Percentiles rank a stretch among this genome's conserved stretches.
These are phyloP conservation scores for Leptopilina syphax DNA, from an alignment of 2,888 invertebrate species.

Conservation along the genomic window DNA sequence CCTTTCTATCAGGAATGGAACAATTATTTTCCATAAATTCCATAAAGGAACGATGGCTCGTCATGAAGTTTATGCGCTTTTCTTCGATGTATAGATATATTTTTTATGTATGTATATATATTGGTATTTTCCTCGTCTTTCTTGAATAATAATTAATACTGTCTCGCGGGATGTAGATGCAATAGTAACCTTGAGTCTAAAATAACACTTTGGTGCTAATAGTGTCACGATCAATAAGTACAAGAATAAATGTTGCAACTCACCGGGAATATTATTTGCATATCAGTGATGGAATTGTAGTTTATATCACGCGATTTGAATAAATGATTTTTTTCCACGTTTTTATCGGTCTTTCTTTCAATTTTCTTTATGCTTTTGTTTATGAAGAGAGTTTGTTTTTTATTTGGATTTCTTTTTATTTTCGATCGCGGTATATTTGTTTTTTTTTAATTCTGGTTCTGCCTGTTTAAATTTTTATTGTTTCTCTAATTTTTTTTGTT, in stretches of 20 bases:
- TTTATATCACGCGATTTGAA: no score
- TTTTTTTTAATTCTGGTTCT: no score
- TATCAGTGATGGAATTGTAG: no score
- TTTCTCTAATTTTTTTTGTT: no score
- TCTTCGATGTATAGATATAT: neutral
- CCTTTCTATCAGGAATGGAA: conserved; percentile 2
- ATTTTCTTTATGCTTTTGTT: no score
- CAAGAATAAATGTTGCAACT: neutral
- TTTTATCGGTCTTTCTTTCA: no score
- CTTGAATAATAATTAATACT: conserved; percentile 24
- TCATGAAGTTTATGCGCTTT: conserved; percentile 19
- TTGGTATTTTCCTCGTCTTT: conserved; percentile 3
- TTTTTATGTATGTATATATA: neutral
- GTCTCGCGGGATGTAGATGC: neutral
- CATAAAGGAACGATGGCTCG: conserved; percentile 2
- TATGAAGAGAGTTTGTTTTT: no score
- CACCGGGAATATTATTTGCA: neutral
- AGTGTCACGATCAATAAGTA: conserved; percentile 29
- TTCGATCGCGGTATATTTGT: no score
- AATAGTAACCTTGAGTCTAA: conserved; percentile 3
- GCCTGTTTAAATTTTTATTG: no score
- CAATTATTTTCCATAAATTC: conserved; percentile 27
- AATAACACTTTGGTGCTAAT: conserved; percentile 5
- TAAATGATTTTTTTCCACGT: no score
- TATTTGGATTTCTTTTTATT: no score